Evolutionary conservation across 1,140 invertebrate species (phyloP).

Genomic region (Stegodyphus dumicola): DNA sequence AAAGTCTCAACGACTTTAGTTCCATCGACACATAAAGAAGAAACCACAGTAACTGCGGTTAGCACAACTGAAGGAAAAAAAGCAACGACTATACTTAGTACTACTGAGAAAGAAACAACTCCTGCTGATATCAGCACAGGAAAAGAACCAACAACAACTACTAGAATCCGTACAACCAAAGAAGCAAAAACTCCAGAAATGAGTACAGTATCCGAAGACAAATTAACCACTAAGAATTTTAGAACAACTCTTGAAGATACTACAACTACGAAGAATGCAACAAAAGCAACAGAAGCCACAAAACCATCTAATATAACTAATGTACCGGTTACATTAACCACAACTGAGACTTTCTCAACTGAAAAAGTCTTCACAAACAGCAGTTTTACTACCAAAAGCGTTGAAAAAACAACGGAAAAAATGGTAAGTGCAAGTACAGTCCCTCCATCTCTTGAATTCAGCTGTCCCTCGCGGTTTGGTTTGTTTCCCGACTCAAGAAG

Average conservation of each 20-base stretch:
- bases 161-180: background rate
- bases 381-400: background rate
- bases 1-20: background rate
- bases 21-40: background rate
- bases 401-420: background rate
- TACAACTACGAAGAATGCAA: background rate
- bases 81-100: background rate
- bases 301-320: background rate
- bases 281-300: background rate
- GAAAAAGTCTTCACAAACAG: background rate
- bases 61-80: background rate
- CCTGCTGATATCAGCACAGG: background rate
- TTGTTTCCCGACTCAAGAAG: conserved; percentile 27
- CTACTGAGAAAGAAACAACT: background rate
- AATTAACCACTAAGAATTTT: background rate
- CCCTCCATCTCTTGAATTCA: background rate
- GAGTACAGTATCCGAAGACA: background rate
- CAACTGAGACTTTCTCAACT: background rate
- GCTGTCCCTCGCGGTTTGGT: conserved; percentile 26
- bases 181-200: background rate
- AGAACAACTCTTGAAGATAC: background rate
- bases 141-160: background rate
- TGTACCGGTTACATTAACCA: background rate
- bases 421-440: background rate
- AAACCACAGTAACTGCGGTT: background rate